Base-by-base conservation (phyloP, 2,113 vertebrate genomes). In the Forbesichthys agassizii region DNA sequence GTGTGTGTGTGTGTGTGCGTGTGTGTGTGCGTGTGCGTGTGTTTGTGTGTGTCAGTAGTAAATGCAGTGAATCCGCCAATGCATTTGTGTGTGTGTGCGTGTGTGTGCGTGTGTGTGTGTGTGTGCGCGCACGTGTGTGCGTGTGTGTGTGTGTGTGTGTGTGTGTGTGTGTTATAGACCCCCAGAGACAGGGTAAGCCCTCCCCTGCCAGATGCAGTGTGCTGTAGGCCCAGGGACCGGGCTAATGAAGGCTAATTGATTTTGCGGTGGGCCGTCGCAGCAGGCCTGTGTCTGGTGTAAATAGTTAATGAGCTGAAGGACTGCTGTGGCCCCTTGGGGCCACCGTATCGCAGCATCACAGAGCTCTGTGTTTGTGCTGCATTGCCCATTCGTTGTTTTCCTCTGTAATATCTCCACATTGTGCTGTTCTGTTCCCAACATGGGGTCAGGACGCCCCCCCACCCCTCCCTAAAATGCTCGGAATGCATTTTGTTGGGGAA, bases 231-330 rank as follows among this genome's bases (percentile, higher is more conserved):
- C 85, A 90, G 94, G 80, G 93, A 81, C 83, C 75, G 84, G 90
- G 90, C 90, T 95, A 95, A 97, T 95, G 94, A 96, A 90, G 91
- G 92, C 93, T 96, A 96, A 97, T 98, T 98, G 96, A 98, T 98
- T 96, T 95, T 94, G 91, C 92, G 93, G 94, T 94, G 93, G 92
- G 92, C 93, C 94, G 88, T 86, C 93, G 92, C 94, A 82, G 75
- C 84, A 89, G 93, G 93, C 93, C 91, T 92, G 89, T 96, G 93
- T 95, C 94, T 93, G 90, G 89, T 95, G 93, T 97, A 96, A 97
- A 98, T 98, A 96, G 93, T 98, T 98, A 95, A 98, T 98, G 96
- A 98, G 94, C 93, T 95, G 92, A 73, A 84, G 83, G 84, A 85
- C 84, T 81, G 84, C 84, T 90, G 84, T 82, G 84, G 80, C 84